Evolutionary conservation across 2,797 vertebrate species (phyloP), one percentile per base, ranked within the genome.

Genomic region (Phoebastria nigripes): DNA sequence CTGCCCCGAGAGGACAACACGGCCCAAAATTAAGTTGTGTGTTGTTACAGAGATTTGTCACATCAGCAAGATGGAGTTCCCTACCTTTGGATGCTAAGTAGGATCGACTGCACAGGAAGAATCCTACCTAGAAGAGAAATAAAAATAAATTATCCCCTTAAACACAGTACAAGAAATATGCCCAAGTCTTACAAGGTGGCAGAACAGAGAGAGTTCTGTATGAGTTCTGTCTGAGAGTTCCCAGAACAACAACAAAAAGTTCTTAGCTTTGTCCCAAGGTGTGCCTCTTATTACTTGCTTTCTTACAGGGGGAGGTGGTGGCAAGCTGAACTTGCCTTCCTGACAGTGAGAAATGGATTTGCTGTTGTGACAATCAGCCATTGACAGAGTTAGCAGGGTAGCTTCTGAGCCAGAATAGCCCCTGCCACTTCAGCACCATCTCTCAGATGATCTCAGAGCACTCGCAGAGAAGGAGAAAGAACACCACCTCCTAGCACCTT

Each of bases 1-100:
- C 24, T 18, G 62, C 29, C 77, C 77, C 5, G 0, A 44, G 65
- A 61, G 77, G 54, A 69, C 8, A 9, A 7, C 25, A 2, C 0
- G 0, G 47, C 62, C 70, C 76, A 33, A 51, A 76, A 56, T 47
- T 21, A 71, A 71, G 67, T 8, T 37, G 56, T 3, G 9, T 12
- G 44, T 21, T 39, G 41, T n/a, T 39, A 18, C 4, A 24, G 72
- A 76, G 35, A 14, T 58, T 56, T 37, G 79, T 67, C 76, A 56
- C 54, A 13, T 46, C 46, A 41, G 7, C 18, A 8, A 49, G 65
- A 42, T 17, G 59, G 69, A 39, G 76, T 5, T 81, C 49, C 82
- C 76, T 62, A 65, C 87, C 79, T 61, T 19, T 42, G 54, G 81
- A 63, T 61, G 56, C 56, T 3, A 9, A 49, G 26, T 4, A 39